A percentile compares a stretch with the other conserved stretches of the same genome.
Conservation (phyloP, 2,888 invertebrate genomes). For the Horisme vitalbata region DNA sequence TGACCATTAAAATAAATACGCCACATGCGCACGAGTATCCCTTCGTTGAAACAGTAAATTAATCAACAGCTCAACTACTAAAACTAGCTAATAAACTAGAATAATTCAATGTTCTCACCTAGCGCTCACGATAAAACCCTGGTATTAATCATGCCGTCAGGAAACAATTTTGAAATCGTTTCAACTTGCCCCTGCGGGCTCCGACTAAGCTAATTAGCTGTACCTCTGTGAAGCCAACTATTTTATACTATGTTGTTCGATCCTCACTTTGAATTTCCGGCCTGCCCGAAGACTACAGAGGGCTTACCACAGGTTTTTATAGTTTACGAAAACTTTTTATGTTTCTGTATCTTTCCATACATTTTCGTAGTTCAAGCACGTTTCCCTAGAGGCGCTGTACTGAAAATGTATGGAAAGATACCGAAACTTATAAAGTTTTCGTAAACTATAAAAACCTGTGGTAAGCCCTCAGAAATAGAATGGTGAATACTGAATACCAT, state of each 20-base stretch:
- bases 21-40: too few species aligned
- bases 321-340: too few species aligned
- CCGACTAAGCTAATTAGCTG: slow-evolving; percentile 20
- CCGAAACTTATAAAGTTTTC: too few species aligned
- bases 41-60: not conserved
- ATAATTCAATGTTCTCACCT: slow-evolving; percentile 15
- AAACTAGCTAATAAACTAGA: slow-evolving; percentile 11
- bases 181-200: slow-evolving; percentile 18
- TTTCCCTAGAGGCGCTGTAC: too few species aligned
- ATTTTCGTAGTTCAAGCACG: too few species aligned
- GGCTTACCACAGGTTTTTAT: too few species aligned
- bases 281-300: not conserved
- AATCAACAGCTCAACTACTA: slow-evolving; percentile 1
- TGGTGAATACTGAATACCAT: too few species aligned
- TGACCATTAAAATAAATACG: too few species aligned
- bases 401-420: too few species aligned
- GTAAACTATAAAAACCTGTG: too few species aligned
- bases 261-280: not conserved
- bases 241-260: not conserved
- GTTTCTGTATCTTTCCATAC: too few species aligned
- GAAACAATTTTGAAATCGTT: slow-evolving; percentile 23
- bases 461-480: too few species aligned
- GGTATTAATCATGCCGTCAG: slow-evolving; percentile 22
- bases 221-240: slow-evolving; percentile 9
- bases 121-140: slow-evolving; percentile 8